phyloP scores from a whole-genome alignment of 2,888 invertebrate species.

The Tricholauxania praeusta region DNA sequence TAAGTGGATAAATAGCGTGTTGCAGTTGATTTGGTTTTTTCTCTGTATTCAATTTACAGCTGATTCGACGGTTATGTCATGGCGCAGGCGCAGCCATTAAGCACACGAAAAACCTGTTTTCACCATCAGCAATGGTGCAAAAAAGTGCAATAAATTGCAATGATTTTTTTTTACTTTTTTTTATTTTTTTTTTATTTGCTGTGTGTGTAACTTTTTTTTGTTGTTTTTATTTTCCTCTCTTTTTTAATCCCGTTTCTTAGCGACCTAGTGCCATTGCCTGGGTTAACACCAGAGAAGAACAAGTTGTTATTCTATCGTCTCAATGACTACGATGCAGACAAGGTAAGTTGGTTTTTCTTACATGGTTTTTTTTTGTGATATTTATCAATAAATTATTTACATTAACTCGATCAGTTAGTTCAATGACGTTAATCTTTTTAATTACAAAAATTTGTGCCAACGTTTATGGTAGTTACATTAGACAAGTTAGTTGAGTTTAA shows the following conservation, averaged over 20 bases:
- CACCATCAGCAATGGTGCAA: not conserved
- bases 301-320: conserved; percentile 77
- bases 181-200: not conserved
- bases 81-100: not conserved
- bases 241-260: conserved; percentile 62
- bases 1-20: conserved; percentile 50
- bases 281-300: conserved; percentile 75
- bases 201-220: conserved; percentile 2
- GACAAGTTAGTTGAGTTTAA: no score
- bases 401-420: no score
- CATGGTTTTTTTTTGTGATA: not conserved
- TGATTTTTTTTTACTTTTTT: not conserved
- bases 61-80: conserved; percentile 4
- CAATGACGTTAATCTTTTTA: not conserved
- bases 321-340: conserved; percentile 73
- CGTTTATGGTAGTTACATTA: no score
- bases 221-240: conserved; percentile 7
- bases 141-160: conserved; percentile 12
- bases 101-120: conserved; percentile 11
- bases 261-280: conserved; percentile 77
- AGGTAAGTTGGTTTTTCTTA: conserved; percentile 53
- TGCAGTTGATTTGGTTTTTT: not conserved
- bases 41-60: not conserved
- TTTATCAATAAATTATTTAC: not conserved
- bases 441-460: no score